Conservation (phyloP, 1,140 invertebrate genomes). For the Diabrotica undecimpunctata region DNA sequence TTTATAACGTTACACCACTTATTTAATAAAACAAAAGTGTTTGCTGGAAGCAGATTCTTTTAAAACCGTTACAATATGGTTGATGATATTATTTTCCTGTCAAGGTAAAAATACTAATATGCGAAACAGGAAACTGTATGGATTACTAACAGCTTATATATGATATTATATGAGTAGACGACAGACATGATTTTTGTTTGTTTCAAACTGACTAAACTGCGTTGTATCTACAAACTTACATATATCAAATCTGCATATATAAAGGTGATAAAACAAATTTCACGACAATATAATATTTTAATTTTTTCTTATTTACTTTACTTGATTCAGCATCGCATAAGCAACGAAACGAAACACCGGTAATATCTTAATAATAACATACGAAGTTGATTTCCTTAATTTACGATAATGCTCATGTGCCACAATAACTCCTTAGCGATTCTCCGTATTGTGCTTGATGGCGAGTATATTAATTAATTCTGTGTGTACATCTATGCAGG, state of each 20-base stretch:
- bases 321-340: neutral
- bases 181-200: no score
- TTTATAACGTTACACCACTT: no score
- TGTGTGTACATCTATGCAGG: neutral
- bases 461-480: slow-evolving; percentile 26
- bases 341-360: slow-evolving; percentile 9
- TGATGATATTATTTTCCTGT: no score
- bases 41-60: no score
- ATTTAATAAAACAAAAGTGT: no score
- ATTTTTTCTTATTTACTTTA: neutral
- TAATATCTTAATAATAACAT: slow-evolving; percentile 32
- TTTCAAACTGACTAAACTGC: no score
- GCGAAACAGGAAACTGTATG: no score
- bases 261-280: neutral
- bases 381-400: slow-evolving; percentile 20
- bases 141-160: no score
- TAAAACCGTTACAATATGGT: no score
- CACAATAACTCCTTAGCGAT: slow-evolving; percentile 16
- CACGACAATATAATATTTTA: neutral
- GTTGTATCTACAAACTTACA: no score
- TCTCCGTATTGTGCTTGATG: slow-evolving; percentile 28
- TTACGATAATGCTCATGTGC: slow-evolving; percentile 25
- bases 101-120: no score
- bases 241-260: neutral
- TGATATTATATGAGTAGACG: no score